Base-by-base conservation (phyloP, 2,888 invertebrate species). In the Mycalesis mineus region DNA sequence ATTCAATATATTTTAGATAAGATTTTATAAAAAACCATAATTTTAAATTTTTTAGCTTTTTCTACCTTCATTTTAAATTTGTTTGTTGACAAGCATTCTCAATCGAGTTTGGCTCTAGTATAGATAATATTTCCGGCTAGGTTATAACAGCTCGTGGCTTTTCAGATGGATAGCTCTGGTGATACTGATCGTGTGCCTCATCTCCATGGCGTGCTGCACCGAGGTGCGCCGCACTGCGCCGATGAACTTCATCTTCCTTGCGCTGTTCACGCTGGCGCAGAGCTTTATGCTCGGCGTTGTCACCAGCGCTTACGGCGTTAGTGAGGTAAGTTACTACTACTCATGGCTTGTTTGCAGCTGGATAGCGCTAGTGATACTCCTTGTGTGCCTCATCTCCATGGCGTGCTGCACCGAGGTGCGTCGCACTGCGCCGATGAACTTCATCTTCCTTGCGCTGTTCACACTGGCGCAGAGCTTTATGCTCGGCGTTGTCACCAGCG, bases 401-500 rank as follows among this genome's bases (percentile, higher is more conserved):
- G 93, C 95, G 1, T 97, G 97, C 77, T 97, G 96, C 75, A 93
- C 93, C 22, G 91, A 92, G 68, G 92, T 96, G 0, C 91, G 97
- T 22, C 92, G 97, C 53, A 93, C 92, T 66, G 91, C 93, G 31
- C 97, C 97, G 0, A 91, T 92, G 79, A 97, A 97, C 80, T 94
- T 95, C 75, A 93, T 97, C 60, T 93, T 96, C 71, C 87, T 97
- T 41, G 91, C 91, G 22, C 67, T 97, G 17, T 97, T 97, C 76
- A 96, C 96, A 0, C 9, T 93, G 0, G 95, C 95, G 0, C 93
- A 95, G 79, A 91, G 93, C 51, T 94, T 97, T 71, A 76, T 97
- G 60, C 80, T 97, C 51, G 96, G 94, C 8, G 83, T 91, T 11
- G 84, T 91, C 6, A 86, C 95, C 2, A 92, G 93, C 11, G 81